Conservation (phyloP, 1,140 invertebrate genomes). For the Anastatus disparis region DNA sequence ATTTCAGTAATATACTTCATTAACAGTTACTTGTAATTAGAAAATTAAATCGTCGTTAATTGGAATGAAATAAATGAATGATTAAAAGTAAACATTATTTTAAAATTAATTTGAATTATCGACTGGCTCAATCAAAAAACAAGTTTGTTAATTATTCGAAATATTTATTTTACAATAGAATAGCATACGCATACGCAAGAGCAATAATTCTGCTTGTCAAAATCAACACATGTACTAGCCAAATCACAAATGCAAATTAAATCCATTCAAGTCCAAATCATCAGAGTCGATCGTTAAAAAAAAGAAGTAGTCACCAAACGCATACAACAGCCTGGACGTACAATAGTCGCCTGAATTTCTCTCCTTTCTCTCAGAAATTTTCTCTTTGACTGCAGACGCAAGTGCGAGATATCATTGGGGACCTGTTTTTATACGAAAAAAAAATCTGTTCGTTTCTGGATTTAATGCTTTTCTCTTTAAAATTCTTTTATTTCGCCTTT, state of each 20-base stretch:
- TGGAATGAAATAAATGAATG: no score
- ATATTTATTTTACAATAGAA: no score
- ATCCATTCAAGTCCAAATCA: constrained; percentile 6
- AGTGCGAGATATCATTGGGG: neutral
- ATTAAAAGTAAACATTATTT: no score
- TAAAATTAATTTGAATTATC: no score
- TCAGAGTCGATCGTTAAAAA: neutral
- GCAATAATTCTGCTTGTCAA: no score
- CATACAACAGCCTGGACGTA: neutral
- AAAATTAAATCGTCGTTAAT: no score
- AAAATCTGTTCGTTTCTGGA: neutral
- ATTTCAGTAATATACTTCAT: no score
- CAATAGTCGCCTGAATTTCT: constrained; percentile 11
- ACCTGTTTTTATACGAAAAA: neutral
- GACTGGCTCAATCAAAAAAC: no score
- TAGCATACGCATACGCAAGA: no score
- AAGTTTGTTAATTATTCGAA: no score
- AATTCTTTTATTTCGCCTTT: neutral
- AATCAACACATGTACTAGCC: no score
- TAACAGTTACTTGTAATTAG: no score
- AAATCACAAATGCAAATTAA: constrained; percentile 26
- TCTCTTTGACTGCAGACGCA: neutral
- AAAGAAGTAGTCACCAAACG: neutral
- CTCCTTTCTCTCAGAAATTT: constrained; percentile 15
- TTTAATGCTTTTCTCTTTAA: constrained; percentile 13